phyloP scores from a whole-genome alignment of 2,797 vertebrate species.

The Erethizon dorsatum region DNA sequence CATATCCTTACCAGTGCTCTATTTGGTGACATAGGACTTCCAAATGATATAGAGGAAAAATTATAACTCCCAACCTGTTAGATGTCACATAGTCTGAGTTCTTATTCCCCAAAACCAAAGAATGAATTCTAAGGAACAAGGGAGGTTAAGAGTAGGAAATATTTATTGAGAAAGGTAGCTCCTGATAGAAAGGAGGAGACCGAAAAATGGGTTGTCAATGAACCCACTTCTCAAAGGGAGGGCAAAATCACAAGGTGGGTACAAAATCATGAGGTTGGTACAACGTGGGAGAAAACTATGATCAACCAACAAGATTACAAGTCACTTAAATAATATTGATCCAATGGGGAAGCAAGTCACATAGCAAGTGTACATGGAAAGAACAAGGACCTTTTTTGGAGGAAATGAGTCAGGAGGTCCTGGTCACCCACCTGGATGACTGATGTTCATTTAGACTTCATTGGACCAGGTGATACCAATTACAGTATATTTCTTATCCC shows the following conservation, averaged over 20 bases:
- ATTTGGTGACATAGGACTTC: background rate
- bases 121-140: background rate
- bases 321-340: background rate
- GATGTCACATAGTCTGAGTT: background rate
- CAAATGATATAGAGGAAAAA: background rate
- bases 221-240: background rate
- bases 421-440: background rate
- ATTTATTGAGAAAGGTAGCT: background rate
- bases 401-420: background rate
- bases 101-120: background rate
- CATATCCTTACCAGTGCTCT: background rate
- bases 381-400: background rate
- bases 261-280: background rate
- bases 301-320: background rate
- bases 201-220: background rate
- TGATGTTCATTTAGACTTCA: background rate
- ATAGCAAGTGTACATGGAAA: background rate
- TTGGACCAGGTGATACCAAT: background rate
- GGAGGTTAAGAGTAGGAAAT: background rate
- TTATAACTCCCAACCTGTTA: background rate
- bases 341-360: background rate
- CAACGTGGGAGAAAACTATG: background rate
- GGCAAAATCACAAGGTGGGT: background rate
- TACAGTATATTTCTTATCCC: background rate
- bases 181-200: background rate